phyloP scores from a whole-genome alignment of 2,113 vertebrate genomes.

The Bambusicola thoracicus region DNA sequence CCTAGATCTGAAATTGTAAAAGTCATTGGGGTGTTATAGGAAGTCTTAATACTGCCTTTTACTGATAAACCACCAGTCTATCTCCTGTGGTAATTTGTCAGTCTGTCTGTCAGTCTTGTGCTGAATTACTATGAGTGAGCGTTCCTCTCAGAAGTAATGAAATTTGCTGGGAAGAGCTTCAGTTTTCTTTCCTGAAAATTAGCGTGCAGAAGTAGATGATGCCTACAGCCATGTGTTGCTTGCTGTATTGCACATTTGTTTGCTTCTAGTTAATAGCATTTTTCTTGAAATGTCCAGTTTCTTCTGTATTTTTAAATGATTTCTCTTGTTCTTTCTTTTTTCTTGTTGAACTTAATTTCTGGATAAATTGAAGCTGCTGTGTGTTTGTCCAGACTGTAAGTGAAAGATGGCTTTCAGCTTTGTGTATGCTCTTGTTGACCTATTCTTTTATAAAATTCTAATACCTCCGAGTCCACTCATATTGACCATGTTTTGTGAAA shows the following conservation, averaged over 20 bases:
- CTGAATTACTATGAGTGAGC: background rate
- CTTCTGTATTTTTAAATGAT: background rate
- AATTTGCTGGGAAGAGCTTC: background rate
- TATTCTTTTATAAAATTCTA: background rate
- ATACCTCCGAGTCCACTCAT: background rate
- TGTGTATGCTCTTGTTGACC: background rate
- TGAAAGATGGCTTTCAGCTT: background rate
- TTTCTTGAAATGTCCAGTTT: background rate
- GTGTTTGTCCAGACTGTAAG: background rate
- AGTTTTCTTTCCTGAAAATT: background rate
- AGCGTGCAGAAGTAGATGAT: background rate
- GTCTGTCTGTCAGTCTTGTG: background rate
- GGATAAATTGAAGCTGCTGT: background rate
- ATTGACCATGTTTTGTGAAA: fast-evolving
- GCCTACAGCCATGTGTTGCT: background rate
- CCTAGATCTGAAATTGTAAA: no score
- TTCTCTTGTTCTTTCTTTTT: background rate
- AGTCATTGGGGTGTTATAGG: background rate
- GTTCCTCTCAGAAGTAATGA: background rate
- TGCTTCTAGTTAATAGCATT: background rate
- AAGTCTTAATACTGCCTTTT: background rate
- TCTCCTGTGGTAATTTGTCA: background rate
- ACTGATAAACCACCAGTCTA: background rate
- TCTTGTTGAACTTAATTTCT: background rate
- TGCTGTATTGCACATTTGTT: background rate